Evolutionary conservation across 2,888 invertebrate species (phyloP).

Genomic region (Zaprionus lineosus): DNA sequence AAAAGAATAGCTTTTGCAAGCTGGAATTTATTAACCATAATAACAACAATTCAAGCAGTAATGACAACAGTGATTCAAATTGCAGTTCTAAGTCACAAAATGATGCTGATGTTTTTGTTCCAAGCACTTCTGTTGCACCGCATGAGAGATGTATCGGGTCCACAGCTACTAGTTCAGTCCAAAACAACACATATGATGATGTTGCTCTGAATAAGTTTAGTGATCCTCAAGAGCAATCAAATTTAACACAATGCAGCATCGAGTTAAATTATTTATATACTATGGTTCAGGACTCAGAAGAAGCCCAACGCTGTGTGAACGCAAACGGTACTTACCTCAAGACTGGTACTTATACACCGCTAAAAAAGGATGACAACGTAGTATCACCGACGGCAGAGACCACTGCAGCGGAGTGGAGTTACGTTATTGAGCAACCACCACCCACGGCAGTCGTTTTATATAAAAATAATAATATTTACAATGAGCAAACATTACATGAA

Average conservation of each 20-base stretch:
- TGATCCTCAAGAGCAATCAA: slow-evolving; percentile 2
- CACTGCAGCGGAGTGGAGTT: no score
- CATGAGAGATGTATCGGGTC: background rate
- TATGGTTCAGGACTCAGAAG: slow-evolving; percentile 81
- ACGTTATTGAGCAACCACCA: no score
- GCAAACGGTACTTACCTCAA: slow-evolving; percentile 82
- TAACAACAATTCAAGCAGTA: slow-evolving; percentile 20
- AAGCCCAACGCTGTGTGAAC: slow-evolving; percentile 76
- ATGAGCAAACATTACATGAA: background rate
- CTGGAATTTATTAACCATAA: slow-evolving; percentile 38
- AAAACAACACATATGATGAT: background rate
- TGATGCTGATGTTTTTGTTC: slow-evolving; percentile 1
- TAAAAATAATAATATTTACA: no score
- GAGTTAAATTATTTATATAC: slow-evolving; percentile 79
- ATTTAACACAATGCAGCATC: slow-evolving; percentile 22
- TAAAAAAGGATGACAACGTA: slow-evolving; percentile 65
- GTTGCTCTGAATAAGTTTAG: background rate
- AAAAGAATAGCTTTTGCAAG: slow-evolving; percentile 78
- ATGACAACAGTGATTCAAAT: slow-evolving; percentile 34
- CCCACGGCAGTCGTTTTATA: no score
- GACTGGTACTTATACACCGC: slow-evolving; percentile 82
- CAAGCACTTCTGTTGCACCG: background rate
- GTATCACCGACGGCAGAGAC: no score
- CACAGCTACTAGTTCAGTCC: slow-evolving; percentile 39
- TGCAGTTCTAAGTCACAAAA: slow-evolving; percentile 25